Base-by-base conservation (phyloP, 2,888 invertebrate species). In the Dicranocentrus wangi region DNA sequence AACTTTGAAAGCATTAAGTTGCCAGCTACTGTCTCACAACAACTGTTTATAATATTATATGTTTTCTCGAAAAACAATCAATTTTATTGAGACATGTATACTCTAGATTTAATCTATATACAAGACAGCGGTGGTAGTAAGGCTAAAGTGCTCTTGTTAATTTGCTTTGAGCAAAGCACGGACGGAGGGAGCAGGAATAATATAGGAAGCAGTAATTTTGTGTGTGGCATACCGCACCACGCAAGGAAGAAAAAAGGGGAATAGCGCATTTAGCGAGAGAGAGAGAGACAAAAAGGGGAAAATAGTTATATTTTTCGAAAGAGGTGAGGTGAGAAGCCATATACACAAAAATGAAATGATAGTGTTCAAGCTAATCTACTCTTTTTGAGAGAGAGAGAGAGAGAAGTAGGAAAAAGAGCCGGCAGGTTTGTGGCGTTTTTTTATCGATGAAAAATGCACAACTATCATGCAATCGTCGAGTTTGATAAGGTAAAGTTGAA, bases 401-500 rank as follows among this genome's bases (percentile, higher is more conserved):
- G n/a, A 47, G 58, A 8, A 25, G 58, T 21, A 23, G 58, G 32
- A 76, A 69, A 19, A 63, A 43, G 58, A 69, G 76, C 76, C 76
- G 76, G 69, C 69, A 70, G 77, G 60, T 61, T 55, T 61, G 17
- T 19, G 21, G 21, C 13, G 23, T 21, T 70, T n/a, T 51, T 76
- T 63, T 51, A 21, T 28, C 42, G 39, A 51, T 84, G 84, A 84
- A 69, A 83, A 84, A 84, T 84, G 84, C 55, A 43, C 39, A 21
- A 15, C 51, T 55, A 82, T 82, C 84, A 84, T 83, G 84, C 84
- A 77, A 84, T 75, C 51, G 27, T 53, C 53, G 42, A 76, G 47
- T 76, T 76, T 76, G 61, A 60, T 76, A 68, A 47, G 60, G 51
- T 47, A 72, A 47, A 43, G 3, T 10, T 66, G 66, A 43, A 66